A percentile compares a stretch with the other conserved stretches of the same genome.
Conservation (phyloP, 2,888 invertebrate genomes). For the Tillus elongatus region DNA sequence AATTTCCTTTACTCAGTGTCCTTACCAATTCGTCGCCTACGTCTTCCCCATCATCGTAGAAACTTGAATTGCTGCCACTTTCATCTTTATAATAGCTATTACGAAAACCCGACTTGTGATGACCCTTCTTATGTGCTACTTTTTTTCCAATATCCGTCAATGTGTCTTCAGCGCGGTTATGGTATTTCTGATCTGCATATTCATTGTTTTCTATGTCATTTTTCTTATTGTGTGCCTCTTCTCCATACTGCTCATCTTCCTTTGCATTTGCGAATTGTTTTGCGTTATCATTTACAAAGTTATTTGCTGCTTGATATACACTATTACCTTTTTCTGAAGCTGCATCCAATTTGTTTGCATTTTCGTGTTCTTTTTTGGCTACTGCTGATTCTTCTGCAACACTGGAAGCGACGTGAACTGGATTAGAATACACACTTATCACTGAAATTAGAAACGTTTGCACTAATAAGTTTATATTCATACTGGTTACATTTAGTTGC, state of each 20-base stretch:
- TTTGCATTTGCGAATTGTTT: constrained; percentile 32
- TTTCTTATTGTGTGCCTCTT: constrained; percentile 30
- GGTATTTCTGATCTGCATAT: too few relatives aligned
- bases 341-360: too few relatives aligned
- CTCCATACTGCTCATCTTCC: constrained; percentile 29
- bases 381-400: too few relatives aligned
- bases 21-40: constrained; percentile 38
- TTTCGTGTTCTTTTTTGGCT: too few relatives aligned
- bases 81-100: constrained; percentile 64
- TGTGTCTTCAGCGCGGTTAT: constrained; percentile 31
- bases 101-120: constrained; percentile 59
- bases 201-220: constrained; percentile 32
- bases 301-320: too few relatives aligned
- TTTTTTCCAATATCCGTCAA: constrained; percentile 30
- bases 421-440: too few relatives aligned
- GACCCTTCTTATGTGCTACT: constrained; percentile 55
- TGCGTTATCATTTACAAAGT: too few relatives aligned
- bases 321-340: too few relatives aligned
- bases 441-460: too few relatives aligned
- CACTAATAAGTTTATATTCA: too few relatives aligned
- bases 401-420: too few relatives aligned
- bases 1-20: constrained; percentile 32
- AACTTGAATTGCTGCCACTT: constrained; percentile 58
- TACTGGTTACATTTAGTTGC: too few relatives aligned
- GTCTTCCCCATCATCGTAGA: constrained; percentile 53